phyloP scores from a whole-genome alignment of 2,797 vertebrate species.

The Otolemur crassicaudatus region DNA sequence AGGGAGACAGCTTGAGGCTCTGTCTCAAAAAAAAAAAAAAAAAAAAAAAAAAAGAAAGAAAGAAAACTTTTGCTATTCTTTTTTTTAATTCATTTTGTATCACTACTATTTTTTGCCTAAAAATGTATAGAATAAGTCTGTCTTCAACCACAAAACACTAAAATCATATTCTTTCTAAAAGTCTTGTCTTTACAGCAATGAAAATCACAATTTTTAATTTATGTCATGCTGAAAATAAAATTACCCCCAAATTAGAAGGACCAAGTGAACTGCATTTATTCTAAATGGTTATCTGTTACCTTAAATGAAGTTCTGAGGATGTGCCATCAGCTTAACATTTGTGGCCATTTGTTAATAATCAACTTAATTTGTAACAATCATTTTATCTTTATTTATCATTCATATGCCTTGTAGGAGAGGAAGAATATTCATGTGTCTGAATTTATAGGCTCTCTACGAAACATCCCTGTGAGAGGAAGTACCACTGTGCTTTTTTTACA shows the following conservation, averaged over 20 bases:
- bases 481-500: neutral
- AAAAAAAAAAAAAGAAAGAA: constrained; percentile 33
- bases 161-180: neutral
- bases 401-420: neutral
- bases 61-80: neutral
- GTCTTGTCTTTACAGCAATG: neutral
- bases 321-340: neutral
- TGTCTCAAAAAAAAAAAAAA: neutral
- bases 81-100: neutral
- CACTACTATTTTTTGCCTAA: neutral
- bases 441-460: neutral
- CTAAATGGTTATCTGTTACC: constrained; percentile 19
- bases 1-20: too few species aligned
- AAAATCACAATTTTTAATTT: neutral
- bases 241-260: neutral
- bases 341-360: neutral
- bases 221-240: constrained; percentile 4
- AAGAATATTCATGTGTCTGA: neutral
- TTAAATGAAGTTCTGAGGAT: constrained; percentile 32
- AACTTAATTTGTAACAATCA: neutral
- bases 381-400: neutral
- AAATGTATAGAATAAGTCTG: neutral
- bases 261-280: neutral
- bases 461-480: neutral
- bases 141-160: neutral